A percentile compares a stretch with the other conserved stretches of the same genome.
These are phyloP conservation scores for Enteromius viviparus DNA, from an alignment of 2,797 vertebrate genomes.

Conservation along the genomic window DNA sequence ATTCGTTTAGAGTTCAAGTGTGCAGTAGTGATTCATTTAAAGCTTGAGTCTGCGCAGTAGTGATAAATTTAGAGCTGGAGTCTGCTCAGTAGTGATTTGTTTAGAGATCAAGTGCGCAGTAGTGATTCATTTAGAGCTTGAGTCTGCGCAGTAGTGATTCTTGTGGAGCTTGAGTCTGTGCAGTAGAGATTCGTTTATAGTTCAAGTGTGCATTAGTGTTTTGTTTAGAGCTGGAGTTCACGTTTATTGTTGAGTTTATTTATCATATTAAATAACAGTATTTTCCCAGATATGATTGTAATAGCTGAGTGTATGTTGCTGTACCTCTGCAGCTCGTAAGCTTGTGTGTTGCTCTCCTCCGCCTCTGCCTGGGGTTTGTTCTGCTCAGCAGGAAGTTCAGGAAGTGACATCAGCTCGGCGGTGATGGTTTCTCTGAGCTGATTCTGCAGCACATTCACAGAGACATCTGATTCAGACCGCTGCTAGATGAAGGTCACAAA, in stretches of 20 bases:
- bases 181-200: too few relatives aligned
- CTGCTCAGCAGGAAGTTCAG: slow-evolving; percentile 62
- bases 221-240: too few relatives aligned
- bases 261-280: background rate
- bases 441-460: slow-evolving; percentile 56
- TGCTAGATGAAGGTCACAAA: background rate
- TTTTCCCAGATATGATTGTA: background rate
- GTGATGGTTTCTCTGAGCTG: slow-evolving; percentile 59
- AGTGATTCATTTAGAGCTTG: too few relatives aligned
- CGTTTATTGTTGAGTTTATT: background rate
- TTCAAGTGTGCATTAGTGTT: too few relatives aligned
- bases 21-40: too few relatives aligned
- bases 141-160: too few relatives aligned
- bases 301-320: background rate
- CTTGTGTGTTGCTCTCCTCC: slow-evolving; percentile 46
- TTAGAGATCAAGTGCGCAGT: too few relatives aligned
- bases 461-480: background rate
- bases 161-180: too few relatives aligned
- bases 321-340: slow-evolving; percentile 71
- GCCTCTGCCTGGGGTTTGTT: slow-evolving; percentile 53
- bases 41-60: too few relatives aligned
- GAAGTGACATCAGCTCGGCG: slow-evolving; percentile 54
- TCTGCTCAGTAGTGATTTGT: too few relatives aligned
- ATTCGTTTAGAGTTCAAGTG: too few relatives aligned
- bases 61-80: too few relatives aligned